Conservation (phyloP, 2,113 vertebrate genomes). For the Sapayoa aenigma region DNA sequence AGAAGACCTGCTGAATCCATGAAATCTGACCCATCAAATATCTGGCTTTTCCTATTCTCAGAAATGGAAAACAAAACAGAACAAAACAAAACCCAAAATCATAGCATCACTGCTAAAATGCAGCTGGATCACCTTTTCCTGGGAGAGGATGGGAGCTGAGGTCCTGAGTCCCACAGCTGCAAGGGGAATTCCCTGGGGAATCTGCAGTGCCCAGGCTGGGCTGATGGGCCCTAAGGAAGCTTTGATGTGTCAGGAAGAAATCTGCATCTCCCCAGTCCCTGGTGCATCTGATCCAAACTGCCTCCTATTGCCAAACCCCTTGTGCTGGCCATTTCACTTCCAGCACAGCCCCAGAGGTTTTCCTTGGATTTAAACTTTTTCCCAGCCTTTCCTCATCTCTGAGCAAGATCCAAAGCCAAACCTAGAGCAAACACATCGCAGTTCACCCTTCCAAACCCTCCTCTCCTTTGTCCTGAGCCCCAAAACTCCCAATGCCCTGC, state of each 20-base stretch:
- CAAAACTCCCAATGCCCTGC: background rate
- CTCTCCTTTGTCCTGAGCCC: background rate
- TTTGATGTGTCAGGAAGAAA: background rate
- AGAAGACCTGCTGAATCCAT: background rate
- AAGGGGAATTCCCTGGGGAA: background rate
- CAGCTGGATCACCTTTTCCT: background rate
- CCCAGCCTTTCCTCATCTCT: background rate
- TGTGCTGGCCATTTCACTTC: rapidly evolving
- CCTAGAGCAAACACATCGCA: rapidly evolving
- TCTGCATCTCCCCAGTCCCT: background rate
- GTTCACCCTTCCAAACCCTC: background rate
- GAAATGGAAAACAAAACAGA: background rate
- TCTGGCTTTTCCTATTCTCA: background rate
- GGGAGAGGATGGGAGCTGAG: background rate
- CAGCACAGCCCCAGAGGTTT: background rate
- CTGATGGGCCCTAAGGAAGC: background rate
- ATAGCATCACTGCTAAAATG: background rate
- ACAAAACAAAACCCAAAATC: background rate
- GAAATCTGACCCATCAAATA: background rate
- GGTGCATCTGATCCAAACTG: background rate
- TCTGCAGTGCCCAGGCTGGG: background rate
- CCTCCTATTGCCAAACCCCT: background rate
- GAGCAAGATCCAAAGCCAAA: background rate
- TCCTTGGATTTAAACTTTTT: background rate
- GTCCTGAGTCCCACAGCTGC: background rate